These are phyloP conservation scores for Chionodraco myersi DNA, from an alignment of 2,113 vertebrate species.

Conservation along the genomic window DNA sequence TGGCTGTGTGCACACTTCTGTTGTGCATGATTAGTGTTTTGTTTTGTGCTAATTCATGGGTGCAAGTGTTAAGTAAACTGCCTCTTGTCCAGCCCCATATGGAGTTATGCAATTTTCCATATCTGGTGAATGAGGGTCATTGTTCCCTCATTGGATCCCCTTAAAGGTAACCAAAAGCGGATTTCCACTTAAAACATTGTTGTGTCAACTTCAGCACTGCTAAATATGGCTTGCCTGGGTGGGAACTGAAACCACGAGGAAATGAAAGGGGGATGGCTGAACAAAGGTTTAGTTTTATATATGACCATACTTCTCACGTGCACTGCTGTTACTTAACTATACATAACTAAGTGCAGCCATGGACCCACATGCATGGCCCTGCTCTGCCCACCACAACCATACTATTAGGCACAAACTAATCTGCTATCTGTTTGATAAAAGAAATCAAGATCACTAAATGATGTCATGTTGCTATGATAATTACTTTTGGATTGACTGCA, in stretches of 20 bases:
- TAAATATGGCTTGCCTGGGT: constrained; percentile 16
- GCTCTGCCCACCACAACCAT: not conserved
- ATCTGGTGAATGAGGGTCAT: constrained; percentile 66
- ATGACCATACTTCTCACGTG: not conserved
- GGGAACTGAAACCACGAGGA: constrained; percentile 40
- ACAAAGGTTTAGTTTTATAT: constrained; percentile 6
- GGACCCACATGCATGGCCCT: too few relatives aligned
- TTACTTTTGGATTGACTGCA: constrained; percentile 12
- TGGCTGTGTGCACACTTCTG: not conserved
- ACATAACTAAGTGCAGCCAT: constrained; percentile 10
- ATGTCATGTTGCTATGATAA: constrained; percentile 4
- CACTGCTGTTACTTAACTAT: constrained; percentile 5
- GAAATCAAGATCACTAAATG: not conserved
- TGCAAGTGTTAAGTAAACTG: constrained; percentile 60
- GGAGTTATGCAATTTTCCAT: constrained; percentile 66
- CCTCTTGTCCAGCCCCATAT: constrained; percentile 47
- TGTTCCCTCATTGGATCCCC: constrained; percentile 55
- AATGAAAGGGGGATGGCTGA: not conserved
- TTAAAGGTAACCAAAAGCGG: constrained; percentile 47
- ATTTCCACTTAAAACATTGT: constrained; percentile 54
- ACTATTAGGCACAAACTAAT: not conserved
- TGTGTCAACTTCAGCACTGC: constrained; percentile 29
- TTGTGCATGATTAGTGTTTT: constrained; percentile 27
- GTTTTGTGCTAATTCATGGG: constrained; percentile 27
- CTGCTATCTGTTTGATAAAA: constrained; percentile 11